A percentile compares a stretch with the other conserved stretches of the same genome.
Conservation (phyloP, 2,888 invertebrate genomes). For the Drosophila aldrichi region DNA sequence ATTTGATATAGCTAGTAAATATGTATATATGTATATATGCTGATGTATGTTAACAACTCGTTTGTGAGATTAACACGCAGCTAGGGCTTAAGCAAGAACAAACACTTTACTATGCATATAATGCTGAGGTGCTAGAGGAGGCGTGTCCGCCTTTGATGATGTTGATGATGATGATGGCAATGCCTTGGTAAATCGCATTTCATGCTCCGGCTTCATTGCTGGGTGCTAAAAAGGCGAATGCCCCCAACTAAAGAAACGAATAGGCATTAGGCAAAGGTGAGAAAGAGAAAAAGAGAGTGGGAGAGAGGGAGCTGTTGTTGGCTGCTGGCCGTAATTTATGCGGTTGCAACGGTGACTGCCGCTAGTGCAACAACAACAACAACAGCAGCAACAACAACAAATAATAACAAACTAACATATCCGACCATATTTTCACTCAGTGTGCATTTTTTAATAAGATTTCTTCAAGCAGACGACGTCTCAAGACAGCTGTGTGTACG, state of each 20-base stretch:
- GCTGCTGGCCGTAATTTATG: constrained; percentile 73
- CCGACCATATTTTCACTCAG: constrained; percentile 69
- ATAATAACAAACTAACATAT: constrained; percentile 59
- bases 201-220: constrained; percentile 65
- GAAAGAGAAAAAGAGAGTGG: background rate
- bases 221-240: constrained; percentile 79
- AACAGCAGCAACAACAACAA: constrained; percentile 23
- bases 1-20: background rate
- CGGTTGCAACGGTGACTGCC: constrained; percentile 80
- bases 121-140: background rate
- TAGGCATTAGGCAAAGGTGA: constrained; percentile 43
- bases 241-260: constrained; percentile 51
- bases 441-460: constrained; percentile 75
- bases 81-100: constrained; percentile 9
- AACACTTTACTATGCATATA: constrained; percentile 10
- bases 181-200: constrained; percentile 75
- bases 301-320: constrained; percentile 13
- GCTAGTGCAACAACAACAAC: constrained; percentile 61
- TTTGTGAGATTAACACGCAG: constrained; percentile 58
- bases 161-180: constrained; percentile 38
- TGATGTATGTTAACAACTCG: constrained; percentile 45
- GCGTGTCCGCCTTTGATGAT: constrained; percentile 23
- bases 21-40: background rate
- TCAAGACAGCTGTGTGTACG: constrained; percentile 66
- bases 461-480: constrained; percentile 75